Base-by-base conservation (phyloP, 2,888 invertebrate genomes). In the Chloroclysta siterata region DNA sequence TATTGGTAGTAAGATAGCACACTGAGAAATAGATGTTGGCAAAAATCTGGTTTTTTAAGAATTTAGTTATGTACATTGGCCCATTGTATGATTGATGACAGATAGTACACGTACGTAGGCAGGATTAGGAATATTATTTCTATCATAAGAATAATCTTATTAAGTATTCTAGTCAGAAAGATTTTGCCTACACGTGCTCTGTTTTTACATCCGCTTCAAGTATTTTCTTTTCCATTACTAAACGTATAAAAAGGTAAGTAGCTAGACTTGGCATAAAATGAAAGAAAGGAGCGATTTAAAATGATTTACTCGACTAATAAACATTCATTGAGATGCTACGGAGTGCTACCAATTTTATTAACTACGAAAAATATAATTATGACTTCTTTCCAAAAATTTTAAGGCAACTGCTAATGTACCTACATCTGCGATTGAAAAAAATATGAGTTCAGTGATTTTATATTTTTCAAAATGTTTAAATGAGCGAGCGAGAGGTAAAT, bases 1-100 rank as follows among this genome's bases (percentile, higher is more conserved):
- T 55, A 61, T 61, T 55, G 54, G 58, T 15, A 57, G 15, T 46
- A 53, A 57, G 57, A 53, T 53, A 53, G 14, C 44, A 44, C 11
- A 14, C 17, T 56, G 41, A 41, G 47, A 17, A 36, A 46, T 55
- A 41, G 44, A 22, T 39, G 51, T 14, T 13, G 29, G 41, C 22
- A 22, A 11, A 53, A 42, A 61, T 65, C 41, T n/a, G 57, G 54
- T 58, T 65, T 53, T 15, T 33, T 39, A 44, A 7, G 48, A 56
- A 56, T 60, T 33, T 33, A 33, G 33, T 22, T 22, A n/a, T n/a
- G n/a, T n/a, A 22, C 22, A 22, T 3, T 22, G 3, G 22, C 22
- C 22, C 22, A 22, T 22, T 22, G 22, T 22, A 22, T 22, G 22
- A 22, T 22, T 22, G 22, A 22, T 22, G 3, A 22, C 8, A 7